Percentiles rank a stretch among this genome's conserved stretches.
phyloP scores from a whole-genome alignment of 2,113 vertebrate genomes.

The Odontesthes bonariensis region DNA sequence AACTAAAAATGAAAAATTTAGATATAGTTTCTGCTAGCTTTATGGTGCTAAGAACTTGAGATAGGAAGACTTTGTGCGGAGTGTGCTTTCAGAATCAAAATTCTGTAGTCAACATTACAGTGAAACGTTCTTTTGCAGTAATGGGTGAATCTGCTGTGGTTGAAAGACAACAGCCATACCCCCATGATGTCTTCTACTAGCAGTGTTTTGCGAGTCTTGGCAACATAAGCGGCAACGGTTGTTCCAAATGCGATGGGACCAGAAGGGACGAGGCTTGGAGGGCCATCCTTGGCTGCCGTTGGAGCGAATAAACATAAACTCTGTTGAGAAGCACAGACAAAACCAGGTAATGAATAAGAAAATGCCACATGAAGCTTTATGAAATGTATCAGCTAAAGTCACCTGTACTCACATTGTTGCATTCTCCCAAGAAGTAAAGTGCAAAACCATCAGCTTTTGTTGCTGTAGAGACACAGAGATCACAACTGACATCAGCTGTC shows the following conservation, averaged over 20 bases:
- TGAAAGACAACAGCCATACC: slow-evolving; percentile 79
- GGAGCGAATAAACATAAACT: slow-evolving; percentile 96
- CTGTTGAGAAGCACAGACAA: slow-evolving; percentile 75
- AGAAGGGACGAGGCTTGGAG: slow-evolving; percentile 89
- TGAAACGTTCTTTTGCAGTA: not conserved
- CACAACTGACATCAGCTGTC: slow-evolving; percentile 4
- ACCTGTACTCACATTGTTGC: slow-evolving; percentile 96
- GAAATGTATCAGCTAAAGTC: not conserved
- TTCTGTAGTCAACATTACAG: too few relatives aligned
- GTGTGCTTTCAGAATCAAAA: too few relatives aligned
- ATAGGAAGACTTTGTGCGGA: too few relatives aligned
- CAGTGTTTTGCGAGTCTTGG: slow-evolving; percentile 94
- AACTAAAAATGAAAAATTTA: too few relatives aligned
- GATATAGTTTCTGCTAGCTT: too few relatives aligned
- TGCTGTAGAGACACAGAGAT: slow-evolving; percentile 82
- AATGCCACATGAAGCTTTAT: not conserved
- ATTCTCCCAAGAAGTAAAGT: slow-evolving; percentile 99
- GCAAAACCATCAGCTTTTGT: slow-evolving; percentile 99
- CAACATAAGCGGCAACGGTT: slow-evolving; percentile 95
- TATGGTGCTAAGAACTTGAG: too few relatives aligned
- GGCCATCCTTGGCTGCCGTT: slow-evolving; percentile 91
- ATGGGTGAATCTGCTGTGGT: not conserved
- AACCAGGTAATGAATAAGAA: slow-evolving; percentile 17
- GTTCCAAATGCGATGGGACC: slow-evolving; percentile 93
- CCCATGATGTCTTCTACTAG: slow-evolving; percentile 95